Conservation (phyloP, 2,888 invertebrate genomes). For the Nebria salina region DNA sequence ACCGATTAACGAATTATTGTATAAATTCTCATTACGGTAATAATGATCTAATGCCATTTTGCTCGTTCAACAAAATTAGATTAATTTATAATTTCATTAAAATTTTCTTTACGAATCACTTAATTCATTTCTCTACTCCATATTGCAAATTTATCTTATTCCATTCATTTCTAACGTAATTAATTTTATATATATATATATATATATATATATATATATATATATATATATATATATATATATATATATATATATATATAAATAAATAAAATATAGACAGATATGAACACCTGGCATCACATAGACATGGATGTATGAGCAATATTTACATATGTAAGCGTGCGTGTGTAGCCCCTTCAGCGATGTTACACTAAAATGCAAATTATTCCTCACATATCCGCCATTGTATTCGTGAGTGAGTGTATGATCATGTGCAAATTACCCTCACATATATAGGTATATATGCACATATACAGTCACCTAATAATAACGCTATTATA, state of each 20-base stretch:
- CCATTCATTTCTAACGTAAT: too few relatives aligned
- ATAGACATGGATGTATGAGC: constrained; percentile 3
- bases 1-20: neutral
- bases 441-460: neutral
- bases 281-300: neutral
- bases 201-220: too few relatives aligned
- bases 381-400: constrained; percentile 35
- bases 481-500: constrained; percentile 36
- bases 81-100: neutral
- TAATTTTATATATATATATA: too few relatives aligned
- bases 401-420: constrained; percentile 6
- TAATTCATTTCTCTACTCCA: too few relatives aligned
- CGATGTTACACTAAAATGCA: constrained; percentile 33
- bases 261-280: neutral
- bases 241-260: too few relatives aligned
- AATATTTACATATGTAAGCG: neutral
- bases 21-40: neutral
- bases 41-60: neutral
- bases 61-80: neutral
- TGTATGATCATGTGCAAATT: constrained; percentile 36
- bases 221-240: too few relatives aligned
- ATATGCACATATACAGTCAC: neutral
- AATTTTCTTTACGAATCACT: neutral
- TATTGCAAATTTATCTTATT: too few relatives aligned
- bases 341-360: constrained; percentile 12